A percentile compares a stretch with the other conserved stretches of the same genome.
Evolutionary conservation across 23 tunicate genomes (phyloP).

Genomic region (Clavelina lepadiformis): DNA sequence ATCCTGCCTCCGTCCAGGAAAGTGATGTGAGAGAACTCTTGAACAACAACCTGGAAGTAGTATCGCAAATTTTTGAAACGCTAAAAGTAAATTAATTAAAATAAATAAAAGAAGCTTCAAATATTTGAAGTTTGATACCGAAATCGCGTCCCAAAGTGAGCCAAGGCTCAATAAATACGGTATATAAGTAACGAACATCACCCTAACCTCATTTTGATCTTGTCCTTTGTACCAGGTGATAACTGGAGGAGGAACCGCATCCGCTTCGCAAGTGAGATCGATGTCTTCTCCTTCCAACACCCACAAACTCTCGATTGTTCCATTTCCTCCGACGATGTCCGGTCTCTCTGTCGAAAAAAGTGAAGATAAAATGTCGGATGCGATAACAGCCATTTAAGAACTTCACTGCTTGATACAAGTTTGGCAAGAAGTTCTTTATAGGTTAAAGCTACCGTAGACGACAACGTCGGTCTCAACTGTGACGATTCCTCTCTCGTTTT

Average conservation of each 20-base stretch:
- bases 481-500: conserved; percentile 64
- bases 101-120: not conserved
- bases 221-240: conserved; percentile 81
- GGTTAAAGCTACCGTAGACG: conserved; percentile 69
- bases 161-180: too few relatives aligned
- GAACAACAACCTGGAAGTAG: conserved; percentile 20
- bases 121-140: too few relatives aligned
- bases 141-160: too few relatives aligned
- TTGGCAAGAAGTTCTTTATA: too few relatives aligned
- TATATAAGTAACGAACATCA: too few relatives aligned
- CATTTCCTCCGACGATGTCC: conserved; percentile 59
- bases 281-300: conserved; percentile 74
- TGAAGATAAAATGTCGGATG: too few relatives aligned
- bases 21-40: conserved; percentile 45
- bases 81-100: not conserved
- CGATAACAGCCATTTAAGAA: too few relatives aligned
- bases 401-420: too few relatives aligned
- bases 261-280: conserved; percentile 75
- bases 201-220: conserved; percentile 1
- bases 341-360: conserved; percentile 65
- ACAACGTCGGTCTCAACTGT: conserved; percentile 29
- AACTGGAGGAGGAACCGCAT: conserved; percentile 85
- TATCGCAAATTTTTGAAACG: not conserved
- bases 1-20: conserved; percentile 22
- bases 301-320: conserved; percentile 33